Base-by-base conservation (phyloP, 1,140 invertebrate species). In the Carcinoscorpius rotundicauda region DNA sequence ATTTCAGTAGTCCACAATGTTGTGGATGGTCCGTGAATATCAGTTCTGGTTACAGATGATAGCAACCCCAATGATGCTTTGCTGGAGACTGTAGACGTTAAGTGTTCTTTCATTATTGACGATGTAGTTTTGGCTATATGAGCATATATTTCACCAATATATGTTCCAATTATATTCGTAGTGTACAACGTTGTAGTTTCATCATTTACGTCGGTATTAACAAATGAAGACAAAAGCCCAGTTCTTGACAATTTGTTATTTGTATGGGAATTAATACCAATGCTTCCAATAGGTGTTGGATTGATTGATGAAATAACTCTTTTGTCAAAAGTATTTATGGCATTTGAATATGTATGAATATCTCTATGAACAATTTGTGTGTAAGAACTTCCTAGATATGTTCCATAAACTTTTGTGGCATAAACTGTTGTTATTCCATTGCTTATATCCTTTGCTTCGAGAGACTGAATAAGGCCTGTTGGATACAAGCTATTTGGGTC, bases 371-470 rank as follows among this genome's bases (percentile, higher is more conserved):
- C 76, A 65, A 93, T 84, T 73, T 88, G 86, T 6, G 91, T 89
- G 75, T 95, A 94, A 68, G 87, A 86, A 72, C 89, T 89, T 72
- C 91, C 87, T 62, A 93, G 79, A 3, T 86, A 91, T 4, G 91
- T 93, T 56, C 89, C 91, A 56, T 91, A 76, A 58, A 95, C 85
- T 78, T 93, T 86, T 1, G 91, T 94, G 3, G 88, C 87, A 77
- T 88, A 95, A 74, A 93, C 88, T 0, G 91, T 94, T 52, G 91
- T 94, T 9, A 90, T 89, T 53, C 91, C 91, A 72, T 91, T 59
- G 61, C 64, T 69, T 5, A 69, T 52, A n/a, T 49, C 62, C 51
- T 62, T 64, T 1, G 65, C 57, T 53, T 69, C 66, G 52, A 69
- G 58, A n/a, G 66, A 66, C 51, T 51, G 51, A 29, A 69, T 64